Evolutionary conservation across 2,113 vertebrate species (phyloP).

Genomic region (Gadus chalcogrammus): DNA sequence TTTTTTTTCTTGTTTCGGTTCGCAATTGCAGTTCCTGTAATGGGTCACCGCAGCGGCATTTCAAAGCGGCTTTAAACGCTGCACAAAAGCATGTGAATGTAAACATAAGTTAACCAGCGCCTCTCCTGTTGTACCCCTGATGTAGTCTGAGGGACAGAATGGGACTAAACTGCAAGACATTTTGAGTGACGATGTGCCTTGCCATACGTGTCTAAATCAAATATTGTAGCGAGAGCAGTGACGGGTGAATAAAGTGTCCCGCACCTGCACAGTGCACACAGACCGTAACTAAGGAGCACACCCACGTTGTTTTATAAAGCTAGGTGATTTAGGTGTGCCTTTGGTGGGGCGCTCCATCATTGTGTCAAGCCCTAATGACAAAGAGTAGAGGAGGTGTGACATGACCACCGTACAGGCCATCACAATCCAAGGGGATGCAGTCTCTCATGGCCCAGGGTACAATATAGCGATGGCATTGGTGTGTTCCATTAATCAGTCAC

Average conservation of each 20-base stretch:
- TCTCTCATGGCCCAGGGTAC: too few species aligned
- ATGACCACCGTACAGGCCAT: too few species aligned
- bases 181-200: background rate
- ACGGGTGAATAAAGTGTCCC: too few species aligned
- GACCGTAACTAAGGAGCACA: background rate
- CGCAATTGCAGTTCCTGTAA: background rate
- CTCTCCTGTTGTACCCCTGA: background rate
- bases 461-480: too few species aligned
- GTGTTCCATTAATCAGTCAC: too few species aligned
- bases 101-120: too few species aligned
- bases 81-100: too few species aligned
- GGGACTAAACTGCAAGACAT: background rate
- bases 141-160: background rate
- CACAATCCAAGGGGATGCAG: too few species aligned
- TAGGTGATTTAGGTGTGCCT: background rate
- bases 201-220: background rate
- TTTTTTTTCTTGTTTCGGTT: constrained; percentile 26
- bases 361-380: constrained; percentile 3
- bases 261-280: background rate
- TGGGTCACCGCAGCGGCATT: background rate
- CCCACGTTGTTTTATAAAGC: background rate
- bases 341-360: background rate
- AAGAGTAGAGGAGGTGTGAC: background rate
- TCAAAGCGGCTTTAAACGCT: background rate
- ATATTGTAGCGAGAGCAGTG: background rate